Percentiles rank a stretch among this genome's conserved stretches.
These are phyloP conservation scores for Pteropus alecto DNA, from an alignment of 2,113 vertebrate species.

Conservation along the genomic window DNA sequence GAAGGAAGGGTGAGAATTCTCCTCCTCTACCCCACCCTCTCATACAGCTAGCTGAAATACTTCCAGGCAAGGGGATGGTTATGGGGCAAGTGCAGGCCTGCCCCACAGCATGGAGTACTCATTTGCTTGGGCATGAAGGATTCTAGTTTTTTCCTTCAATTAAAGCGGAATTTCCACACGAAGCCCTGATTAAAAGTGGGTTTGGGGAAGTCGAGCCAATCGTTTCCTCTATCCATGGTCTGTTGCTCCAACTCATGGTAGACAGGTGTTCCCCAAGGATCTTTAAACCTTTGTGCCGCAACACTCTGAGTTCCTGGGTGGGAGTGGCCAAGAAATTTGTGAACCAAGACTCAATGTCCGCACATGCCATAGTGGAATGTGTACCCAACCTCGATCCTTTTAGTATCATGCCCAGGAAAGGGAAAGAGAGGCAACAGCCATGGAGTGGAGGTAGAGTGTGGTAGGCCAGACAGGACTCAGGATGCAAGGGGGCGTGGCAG, in stretches of 20 bases:
- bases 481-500: background rate
- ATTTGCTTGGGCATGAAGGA: background rate
- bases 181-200: background rate
- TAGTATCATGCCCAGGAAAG: background rate
- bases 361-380: background rate
- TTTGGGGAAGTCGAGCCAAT: background rate
- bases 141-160: background rate
- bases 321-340: background rate
- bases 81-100: background rate
- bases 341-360: background rate
- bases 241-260: background rate
- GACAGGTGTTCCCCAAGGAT: background rate
- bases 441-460: background rate
- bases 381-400: background rate
- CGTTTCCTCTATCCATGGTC: background rate
- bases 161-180: background rate
- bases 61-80: background rate
- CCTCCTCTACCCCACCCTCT: fast-evolving
- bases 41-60: background rate
- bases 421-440: background rate
- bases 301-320: background rate
- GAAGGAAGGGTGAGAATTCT: background rate
- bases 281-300: background rate
- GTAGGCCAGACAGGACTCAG: background rate
- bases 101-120: background rate